Percentiles rank a stretch among this genome's conserved stretches.
phyloP scores from a whole-genome alignment of 2,888 invertebrate genomes.

The Catotricha subobsoleta region DNA sequence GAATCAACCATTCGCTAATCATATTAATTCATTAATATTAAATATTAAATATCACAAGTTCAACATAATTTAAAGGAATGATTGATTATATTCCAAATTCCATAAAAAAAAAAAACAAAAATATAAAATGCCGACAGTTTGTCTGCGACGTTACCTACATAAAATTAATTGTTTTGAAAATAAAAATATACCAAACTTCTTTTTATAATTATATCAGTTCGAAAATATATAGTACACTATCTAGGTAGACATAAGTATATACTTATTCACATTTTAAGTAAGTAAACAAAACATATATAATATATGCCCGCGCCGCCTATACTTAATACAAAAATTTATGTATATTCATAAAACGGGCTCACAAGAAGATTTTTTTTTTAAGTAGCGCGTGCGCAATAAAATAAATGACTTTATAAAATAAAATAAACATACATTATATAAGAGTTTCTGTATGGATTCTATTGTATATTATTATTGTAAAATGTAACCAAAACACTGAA shows the following conservation, averaged over 20 bases:
- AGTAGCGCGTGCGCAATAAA: neutral
- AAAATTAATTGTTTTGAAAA: no score
- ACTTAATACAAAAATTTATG: neutral
- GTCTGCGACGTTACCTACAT: no score
- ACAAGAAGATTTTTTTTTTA: no score
- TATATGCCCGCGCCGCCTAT: neutral
- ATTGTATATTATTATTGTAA: neutral
- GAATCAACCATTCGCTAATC: no score
- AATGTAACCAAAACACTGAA: neutral
- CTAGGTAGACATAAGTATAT: neutral
- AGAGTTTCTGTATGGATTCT: neutral
- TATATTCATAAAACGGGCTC: neutral
- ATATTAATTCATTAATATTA: no score
- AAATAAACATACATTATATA: neutral
- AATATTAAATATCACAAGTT: no score
- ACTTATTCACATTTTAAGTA: neutral
- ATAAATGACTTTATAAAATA: neutral
- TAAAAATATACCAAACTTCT: no score
- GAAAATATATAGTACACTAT: neutral
- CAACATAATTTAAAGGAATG: no score
- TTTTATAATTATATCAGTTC: neutral
- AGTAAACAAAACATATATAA: neutral
- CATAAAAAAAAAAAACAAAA: no score
- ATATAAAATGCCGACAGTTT: no score
- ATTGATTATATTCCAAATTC: no score